phyloP scores from a whole-genome alignment of 2,113 vertebrate genomes.

The Lampris megalopsis region DNA sequence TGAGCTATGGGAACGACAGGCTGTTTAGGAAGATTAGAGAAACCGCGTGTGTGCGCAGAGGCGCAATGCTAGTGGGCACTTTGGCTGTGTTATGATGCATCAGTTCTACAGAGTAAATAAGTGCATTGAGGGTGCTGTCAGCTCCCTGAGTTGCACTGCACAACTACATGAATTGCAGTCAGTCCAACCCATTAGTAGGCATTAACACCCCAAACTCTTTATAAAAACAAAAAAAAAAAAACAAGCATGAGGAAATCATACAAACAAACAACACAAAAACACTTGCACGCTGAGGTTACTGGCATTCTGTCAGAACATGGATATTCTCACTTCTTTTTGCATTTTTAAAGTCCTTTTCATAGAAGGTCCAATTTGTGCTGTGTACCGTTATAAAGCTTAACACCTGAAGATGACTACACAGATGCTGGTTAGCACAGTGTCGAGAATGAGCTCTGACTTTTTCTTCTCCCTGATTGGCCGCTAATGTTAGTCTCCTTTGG shows the following conservation, averaged over 20 bases:
- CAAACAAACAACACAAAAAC: conserved; percentile 18
- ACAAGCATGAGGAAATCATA: conserved; percentile 44
- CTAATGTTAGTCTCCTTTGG: conserved; percentile 63
- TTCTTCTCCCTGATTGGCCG: conserved; percentile 56
- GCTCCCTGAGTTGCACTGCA: conserved; percentile 57
- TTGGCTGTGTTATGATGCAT: conserved; percentile 73
- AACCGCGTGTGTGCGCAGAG: conserved; percentile 60
- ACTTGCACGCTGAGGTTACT: conserved; percentile 30
- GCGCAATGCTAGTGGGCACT: conserved; percentile 70
- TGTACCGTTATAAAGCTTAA: conserved; percentile 75
- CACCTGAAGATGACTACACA: conserved; percentile 66
- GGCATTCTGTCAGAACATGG: conserved; percentile 60
- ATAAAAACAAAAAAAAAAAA: conserved; percentile 41
- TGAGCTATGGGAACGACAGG: conserved; percentile 45
- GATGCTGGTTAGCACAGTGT: conserved; percentile 80
- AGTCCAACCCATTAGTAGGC: conserved; percentile 32
- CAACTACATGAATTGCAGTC: conserved; percentile 50
- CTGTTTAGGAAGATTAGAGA: conserved; percentile 59
- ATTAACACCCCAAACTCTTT: conserved; percentile 25
- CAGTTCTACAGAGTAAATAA: conserved; percentile 72
- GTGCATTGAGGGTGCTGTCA: conserved; percentile 56
- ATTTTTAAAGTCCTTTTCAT: conserved; percentile 49
- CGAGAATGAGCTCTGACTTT: conserved; percentile 52
- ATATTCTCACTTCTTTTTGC: conserved; percentile 35
- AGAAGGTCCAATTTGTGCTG: conserved; percentile 77